Conservation (phyloP, 2,888 invertebrate genomes). For the Temnothorax ravouxi region DNA sequence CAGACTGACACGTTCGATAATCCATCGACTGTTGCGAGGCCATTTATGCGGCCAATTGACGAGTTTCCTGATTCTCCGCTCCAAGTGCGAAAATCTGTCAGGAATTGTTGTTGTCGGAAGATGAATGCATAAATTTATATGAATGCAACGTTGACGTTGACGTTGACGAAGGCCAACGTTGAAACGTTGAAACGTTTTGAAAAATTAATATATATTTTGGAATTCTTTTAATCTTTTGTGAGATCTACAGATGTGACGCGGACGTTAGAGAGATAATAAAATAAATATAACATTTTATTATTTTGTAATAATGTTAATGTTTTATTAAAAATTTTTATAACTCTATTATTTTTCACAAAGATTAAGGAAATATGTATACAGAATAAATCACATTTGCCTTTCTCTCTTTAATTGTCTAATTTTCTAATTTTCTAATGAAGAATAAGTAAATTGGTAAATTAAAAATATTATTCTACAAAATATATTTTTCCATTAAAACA, state of each 20-base stretch:
- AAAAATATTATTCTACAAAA: not conserved
- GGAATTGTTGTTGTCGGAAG: constrained; percentile 6
- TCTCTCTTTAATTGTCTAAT: not conserved
- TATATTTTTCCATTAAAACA: not conserved
- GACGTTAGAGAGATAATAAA: not conserved
- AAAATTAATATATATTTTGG: not conserved
- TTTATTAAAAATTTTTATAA: not conserved
- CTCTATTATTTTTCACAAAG: not conserved
- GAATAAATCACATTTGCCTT: no score
- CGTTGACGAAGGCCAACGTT: not conserved
- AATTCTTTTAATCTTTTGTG: not conserved
- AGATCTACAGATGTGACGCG: not conserved
- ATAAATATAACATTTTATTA: not conserved
- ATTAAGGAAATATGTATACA: not conserved
- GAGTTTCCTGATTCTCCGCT: constrained; percentile 22
- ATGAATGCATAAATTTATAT: not conserved
- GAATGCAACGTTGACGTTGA: not conserved
- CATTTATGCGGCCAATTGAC: constrained; percentile 41
- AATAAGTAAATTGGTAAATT: not conserved
- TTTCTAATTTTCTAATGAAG: not conserved
- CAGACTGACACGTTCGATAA: constrained; percentile 64
- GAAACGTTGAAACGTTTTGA: not conserved
- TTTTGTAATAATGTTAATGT: not conserved
- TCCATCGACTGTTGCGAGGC: constrained; percentile 36
- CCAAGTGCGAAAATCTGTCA: constrained; percentile 14